Evolutionary conservation across 2,797 vertebrate genomes (phyloP), one percentile per base, ranked within the genome.

Genomic region (Melopsittacus undulatus): DNA sequence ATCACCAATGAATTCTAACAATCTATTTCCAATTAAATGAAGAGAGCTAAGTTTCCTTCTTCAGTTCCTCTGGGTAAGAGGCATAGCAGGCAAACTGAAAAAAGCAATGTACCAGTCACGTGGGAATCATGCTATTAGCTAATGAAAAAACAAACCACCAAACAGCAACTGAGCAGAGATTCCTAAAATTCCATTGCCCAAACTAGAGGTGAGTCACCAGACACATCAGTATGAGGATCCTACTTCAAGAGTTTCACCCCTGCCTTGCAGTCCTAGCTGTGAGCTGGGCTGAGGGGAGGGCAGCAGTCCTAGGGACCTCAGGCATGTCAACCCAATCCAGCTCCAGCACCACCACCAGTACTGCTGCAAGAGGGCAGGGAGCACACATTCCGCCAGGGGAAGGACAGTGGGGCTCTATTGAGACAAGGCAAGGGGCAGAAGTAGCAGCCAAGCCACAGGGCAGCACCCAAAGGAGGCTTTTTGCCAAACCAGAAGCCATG

Each of bases 21-120:
- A 49, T 82, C 91, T 89, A 64, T 91, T 95, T 87, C 92, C 92
- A 94, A 40, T n/a, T 74, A 81, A 92, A 92, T 12, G 5, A 42
- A 93, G 62, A 87, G 40, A 81, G 91, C 45, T 36, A 86, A 85
- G 48, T 54, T 49, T 95, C 94, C 87, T 73, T 67, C 90, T 82
- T 94, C 95, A 79, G 70, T 92, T 94, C 96, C 92, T 95, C 90
- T 81, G 86, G 93, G 75, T 84, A 91, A 95, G 89, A 95, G 85
- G 96, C 75, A 97, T 81, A 54, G 87, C 87, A 96, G 87, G 75
- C 80, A 97, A 97, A 95, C 80, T 7, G 82, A 75, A 93, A 84
- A 96, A 97, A 97, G 46, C 75, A 91, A 87, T 0, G 26, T 26
- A 88, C 15, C 0, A 9, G 81, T 49, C 3, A 2, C 20, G 77